phyloP scores from a whole-genome alignment of 2,888 invertebrate species.

The Apodemia hepburni region DNA sequence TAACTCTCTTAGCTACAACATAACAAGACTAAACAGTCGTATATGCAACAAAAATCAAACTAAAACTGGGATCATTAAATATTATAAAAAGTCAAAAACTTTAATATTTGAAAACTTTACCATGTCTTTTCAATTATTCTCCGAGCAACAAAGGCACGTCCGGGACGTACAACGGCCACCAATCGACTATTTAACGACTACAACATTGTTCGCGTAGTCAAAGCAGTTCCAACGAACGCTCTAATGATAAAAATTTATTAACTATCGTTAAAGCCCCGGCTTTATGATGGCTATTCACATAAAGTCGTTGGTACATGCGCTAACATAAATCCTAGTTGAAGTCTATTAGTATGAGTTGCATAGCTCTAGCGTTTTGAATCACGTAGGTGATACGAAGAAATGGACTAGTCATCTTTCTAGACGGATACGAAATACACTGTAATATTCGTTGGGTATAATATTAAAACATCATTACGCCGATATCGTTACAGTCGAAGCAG shows the following conservation, averaged over 20 bases:
- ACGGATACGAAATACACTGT: background rate
- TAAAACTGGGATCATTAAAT: no score
- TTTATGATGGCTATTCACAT: conserved; percentile 65
- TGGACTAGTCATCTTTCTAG: background rate
- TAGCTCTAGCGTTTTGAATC: conserved; percentile 36
- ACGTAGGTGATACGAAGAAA: conserved; percentile 33
- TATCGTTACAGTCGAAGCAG: no score
- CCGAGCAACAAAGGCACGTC: conserved; percentile 31
- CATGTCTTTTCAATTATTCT: background rate
- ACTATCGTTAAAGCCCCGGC: conserved; percentile 64
- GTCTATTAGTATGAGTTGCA: conserved; percentile 81
- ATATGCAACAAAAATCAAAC: no score
- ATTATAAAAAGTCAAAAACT: background rate
- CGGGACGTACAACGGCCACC: conserved; percentile 36
- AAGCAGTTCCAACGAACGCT: conserved; percentile 41
- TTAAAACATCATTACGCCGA: no score
- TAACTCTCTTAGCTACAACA: no score
- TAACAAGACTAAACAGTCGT: no score
- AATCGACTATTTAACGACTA: conserved; percentile 33
- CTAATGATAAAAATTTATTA: conserved; percentile 72
- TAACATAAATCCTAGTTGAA: conserved; percentile 58
- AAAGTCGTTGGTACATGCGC: conserved; percentile 56
- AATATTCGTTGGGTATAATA: no score
- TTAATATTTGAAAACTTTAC: background rate
- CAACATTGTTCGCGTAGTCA: conserved; percentile 38